Percentiles rank a stretch among this genome's conserved stretches.
phyloP scores from a whole-genome alignment of 2,888 invertebrate genomes.

The Xanthia icteritia region DNA sequence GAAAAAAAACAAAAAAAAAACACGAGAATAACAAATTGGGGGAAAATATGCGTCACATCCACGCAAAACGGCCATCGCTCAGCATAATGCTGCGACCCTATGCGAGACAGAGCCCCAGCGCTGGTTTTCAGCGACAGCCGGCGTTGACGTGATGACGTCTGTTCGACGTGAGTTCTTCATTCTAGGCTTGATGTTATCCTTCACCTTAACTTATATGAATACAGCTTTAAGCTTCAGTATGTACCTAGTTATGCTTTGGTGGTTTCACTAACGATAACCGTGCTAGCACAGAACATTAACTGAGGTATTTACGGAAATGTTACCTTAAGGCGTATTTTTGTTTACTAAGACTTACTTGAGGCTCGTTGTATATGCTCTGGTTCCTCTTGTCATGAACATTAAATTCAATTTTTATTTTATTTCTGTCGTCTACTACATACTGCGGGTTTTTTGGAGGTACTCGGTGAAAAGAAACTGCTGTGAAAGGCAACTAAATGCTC shows the following conservation, averaged over 20 bases:
- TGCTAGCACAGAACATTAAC: conserved; percentile 50
- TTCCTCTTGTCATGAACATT: conserved; percentile 21
- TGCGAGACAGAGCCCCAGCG: too few relatives aligned
- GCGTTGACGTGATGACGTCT: too few relatives aligned
- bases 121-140: too few relatives aligned
- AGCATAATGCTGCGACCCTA: too few relatives aligned
- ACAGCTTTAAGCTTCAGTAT: conserved; percentile 5
- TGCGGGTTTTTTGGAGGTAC: background rate
- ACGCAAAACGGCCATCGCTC: too few relatives aligned
- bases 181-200: background rate
- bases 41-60: too few relatives aligned
- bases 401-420: conserved; percentile 38
- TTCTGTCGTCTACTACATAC: conserved; percentile 12
- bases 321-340: conserved; percentile 48
- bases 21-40: too few relatives aligned
- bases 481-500: background rate
- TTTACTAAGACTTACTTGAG: conserved; percentile 22
- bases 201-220: background rate
- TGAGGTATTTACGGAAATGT: conserved; percentile 41
- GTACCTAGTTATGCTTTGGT: conserved; percentile 41
- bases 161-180: too few relatives aligned
- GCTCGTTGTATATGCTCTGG: conserved; percentile 30
- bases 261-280: conserved; percentile 28
- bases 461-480: background rate
- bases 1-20: too few relatives aligned